Base-by-base conservation (phyloP, 2,113 vertebrate genomes). In the Mormoops blainvillei region DNA sequence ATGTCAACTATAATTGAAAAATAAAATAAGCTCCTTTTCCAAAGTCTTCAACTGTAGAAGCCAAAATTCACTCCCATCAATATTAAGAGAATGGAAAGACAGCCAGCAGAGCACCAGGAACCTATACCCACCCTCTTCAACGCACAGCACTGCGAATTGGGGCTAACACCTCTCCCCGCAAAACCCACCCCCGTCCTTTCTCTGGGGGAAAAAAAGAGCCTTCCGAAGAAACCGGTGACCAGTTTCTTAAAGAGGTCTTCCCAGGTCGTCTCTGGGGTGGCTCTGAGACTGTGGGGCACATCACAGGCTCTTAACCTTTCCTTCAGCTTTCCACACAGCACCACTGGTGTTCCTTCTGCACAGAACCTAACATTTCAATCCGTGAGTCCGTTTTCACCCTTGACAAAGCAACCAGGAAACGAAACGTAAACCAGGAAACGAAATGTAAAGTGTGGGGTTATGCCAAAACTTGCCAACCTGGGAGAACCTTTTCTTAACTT, bases 381-480 rank as follows among this genome's bases (percentile, higher is more conserved):
- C 43, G 1, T 50, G 74, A 87, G 76, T 84, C 74, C 31, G 94
- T 50, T 94, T 96, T 96, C 48, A 86, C 65, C 50, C 84, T 92
- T 76, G 80, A 95, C 87, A 89, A 97, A 89, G 74, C 80, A 56
- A 96, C 43, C 96, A 93, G 90, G 92, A 98, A 97, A 77, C 18
- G 18, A 91, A 95, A 95, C 19, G 12, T 36, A 54, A 81, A 94
- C 43, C 96, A 93, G 90, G 92, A 98, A 97, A 77, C 18, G 18
- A 91, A 95, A 95, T 15, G 12, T 36, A 54, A 81, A 94, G 65
- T 81, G 48, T 96, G 84, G 84, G 84, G 54, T 95, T 92, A 84
- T 31, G 88, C 80, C 94, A 93, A 93, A 94, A 54, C 87, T 82
- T 87, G 74, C 68, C 63, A 89, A 65, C 52, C 65, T 43, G 43